Evolutionary conservation across 1,140 invertebrate species (phyloP).

Genomic region (Melanaphis sacchari): DNA sequence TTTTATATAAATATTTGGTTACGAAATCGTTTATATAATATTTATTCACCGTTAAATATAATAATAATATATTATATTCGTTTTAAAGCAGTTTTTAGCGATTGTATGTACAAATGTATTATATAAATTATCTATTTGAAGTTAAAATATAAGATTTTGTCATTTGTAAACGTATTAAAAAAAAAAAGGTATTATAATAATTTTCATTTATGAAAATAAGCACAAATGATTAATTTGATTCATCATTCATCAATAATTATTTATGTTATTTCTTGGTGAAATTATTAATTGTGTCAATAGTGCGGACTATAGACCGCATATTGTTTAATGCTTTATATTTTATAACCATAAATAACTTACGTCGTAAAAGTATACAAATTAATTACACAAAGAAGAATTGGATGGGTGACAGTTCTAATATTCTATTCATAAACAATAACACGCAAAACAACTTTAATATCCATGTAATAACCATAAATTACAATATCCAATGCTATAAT

Average conservation of each 20-base stretch:
- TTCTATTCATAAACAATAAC: neutral
- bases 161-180: neutral
- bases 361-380: slow-evolving; percentile 33
- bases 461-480: slow-evolving; percentile 32
- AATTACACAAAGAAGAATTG: slow-evolving; percentile 30
- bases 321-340: neutral
- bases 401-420: slow-evolving; percentile 22
- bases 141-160: neutral
- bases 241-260: neutral
- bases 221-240: neutral
- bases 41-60: neutral
- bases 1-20: neutral
- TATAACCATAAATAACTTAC: neutral
- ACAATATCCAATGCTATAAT: neutral
- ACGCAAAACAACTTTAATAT: neutral
- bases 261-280: neutral
- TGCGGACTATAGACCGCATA: neutral
- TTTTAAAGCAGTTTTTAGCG: neutral
- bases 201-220: neutral
- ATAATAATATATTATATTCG: neutral
- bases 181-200: neutral
- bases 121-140: neutral
- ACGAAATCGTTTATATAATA: neutral
- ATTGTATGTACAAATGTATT: neutral
- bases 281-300: slow-evolving; percentile 12